Base-by-base conservation (phyloP, 2,888 invertebrate species). In the Fabriciana adippe region DNA sequence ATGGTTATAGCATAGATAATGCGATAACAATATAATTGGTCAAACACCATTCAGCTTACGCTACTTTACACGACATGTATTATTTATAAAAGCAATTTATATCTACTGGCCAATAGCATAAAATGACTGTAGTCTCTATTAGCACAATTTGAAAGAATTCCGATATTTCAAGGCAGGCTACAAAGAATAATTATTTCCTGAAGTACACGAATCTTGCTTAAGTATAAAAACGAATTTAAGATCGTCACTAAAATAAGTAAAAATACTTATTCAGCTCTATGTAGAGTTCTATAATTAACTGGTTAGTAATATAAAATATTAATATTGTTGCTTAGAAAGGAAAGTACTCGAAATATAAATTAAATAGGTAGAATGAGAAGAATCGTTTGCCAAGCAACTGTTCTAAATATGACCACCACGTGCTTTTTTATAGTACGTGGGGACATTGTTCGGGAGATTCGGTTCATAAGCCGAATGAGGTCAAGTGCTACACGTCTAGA, bases 331-430 rank as follows among this genome's bases (percentile, higher is more conserved):
- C 21, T 21, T 18, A 47, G 47, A 21, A 57, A 6, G 21, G 18
- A 21, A 15, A n/a, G 15, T 15, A 11, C 8, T 6, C n/a, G 21
- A 21, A 8, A n/a, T 15, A 26, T 15, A 6, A 47, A 21, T 18
- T 18, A 45, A 21, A 15, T 1, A 57, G 21, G 18, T 45, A 3
- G 47, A 57, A 8, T 47, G 3, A 47, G 15, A 8, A 21, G 21
- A 15, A 56, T 45, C 56, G 45, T 26, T 64, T 60, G 73, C 72
- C 64, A 75, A 72, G 76, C 76, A 76, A 78, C 79, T 78, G 78
- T 70, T 84, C 83, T 85, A 86, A 82, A 83, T 84, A 78, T 85
- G 86, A 74, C 72, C 67, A 82, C 86, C 91, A 90, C 90, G 90
- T 90, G 89, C n/a, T n/a, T 80, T 69, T 67, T 68, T 59, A 67